These are phyloP conservation scores for Hydraecia micacea DNA, from an alignment of 2,888 invertebrate species.

Conservation along the genomic window DNA sequence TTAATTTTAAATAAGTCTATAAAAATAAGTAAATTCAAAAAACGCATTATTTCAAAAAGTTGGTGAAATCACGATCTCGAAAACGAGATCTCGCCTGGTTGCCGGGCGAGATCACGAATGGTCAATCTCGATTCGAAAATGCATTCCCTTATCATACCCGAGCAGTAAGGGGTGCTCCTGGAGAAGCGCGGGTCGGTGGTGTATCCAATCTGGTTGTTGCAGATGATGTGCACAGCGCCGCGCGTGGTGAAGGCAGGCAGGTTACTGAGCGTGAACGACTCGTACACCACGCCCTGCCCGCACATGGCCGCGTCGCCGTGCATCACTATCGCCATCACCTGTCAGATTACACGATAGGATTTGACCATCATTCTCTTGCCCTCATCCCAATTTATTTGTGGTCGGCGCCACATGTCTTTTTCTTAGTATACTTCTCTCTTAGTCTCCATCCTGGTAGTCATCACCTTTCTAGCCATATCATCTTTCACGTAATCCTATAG, in stretches of 20 bases:
- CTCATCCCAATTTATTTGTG: neutral
- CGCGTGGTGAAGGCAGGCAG: constrained; percentile 92
- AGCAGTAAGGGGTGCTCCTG: constrained; percentile 97
- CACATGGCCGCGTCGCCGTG: constrained; percentile 93
- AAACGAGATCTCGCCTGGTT: neutral
- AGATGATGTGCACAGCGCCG: constrained; percentile 92
- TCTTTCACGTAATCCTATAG: neutral
- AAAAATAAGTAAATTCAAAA: neutral
- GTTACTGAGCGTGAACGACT: constrained; percentile 91
- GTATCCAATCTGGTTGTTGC: constrained; percentile 96
- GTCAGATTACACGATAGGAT: neutral
- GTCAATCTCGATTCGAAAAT: neutral
- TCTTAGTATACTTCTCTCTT: neutral
- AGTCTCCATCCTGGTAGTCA: neutral
- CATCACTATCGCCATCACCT: constrained; percentile 92
- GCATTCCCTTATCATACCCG: constrained; percentile 81
- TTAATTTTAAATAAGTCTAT: neutral
- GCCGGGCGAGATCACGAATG: neutral
- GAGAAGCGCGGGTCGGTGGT: constrained; percentile 97
- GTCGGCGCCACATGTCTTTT: neutral
- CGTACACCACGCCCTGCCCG: constrained; percentile 93
- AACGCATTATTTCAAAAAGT: neutral
- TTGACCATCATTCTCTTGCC: neutral
- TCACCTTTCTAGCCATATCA: neutral
- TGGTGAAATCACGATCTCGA: neutral